Base-by-base conservation (phyloP, 1,140 invertebrate genomes). In the Maconellicoccus hirsutus region DNA sequence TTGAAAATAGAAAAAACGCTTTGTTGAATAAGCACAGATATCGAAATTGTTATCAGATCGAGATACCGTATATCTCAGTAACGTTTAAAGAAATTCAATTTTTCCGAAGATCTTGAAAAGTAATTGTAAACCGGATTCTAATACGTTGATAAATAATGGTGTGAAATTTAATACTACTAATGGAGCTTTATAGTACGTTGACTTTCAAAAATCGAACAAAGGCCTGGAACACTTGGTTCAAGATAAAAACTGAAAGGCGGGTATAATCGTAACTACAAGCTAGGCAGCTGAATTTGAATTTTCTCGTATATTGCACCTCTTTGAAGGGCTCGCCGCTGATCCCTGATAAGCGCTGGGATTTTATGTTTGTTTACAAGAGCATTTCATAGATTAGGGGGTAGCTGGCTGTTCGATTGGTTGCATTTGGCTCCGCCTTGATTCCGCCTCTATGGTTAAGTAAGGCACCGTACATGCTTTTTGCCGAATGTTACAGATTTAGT, bases 401-500 rank as follows among this genome's bases (percentile, higher is more conserved):
- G 12, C n/a, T 52, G 10, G 16, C 3, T 16, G 42, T 19, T 16
- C 6, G 10, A 52, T 52, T 52, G 42, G 42, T 52, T 52, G 42
- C 42, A 14, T 52, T 52, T 66, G 22, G 25, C 61, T 66, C 61
- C 61, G 10, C 61, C 42, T 52, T 19, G 42, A 52, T 16, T 16
- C 10, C 42, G 42, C 42, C 42, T 52, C 42, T 52, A 52, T 16
- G 42, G 42, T 52, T 52, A 52, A 52, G 12, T 14, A 26, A 26
- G 25, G 25, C 61, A 23, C 4, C 8, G 61, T 66, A 26, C 61
- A 66, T 66, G 61, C 61, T 66, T 25, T 26, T 66, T 66, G 61
- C 16, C 61, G 22, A 26, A 19, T 66, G 21, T 25, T 25, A 66
- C 61, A 66, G 61, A 66, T 25, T 66, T 66, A 66, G 61, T 66